phyloP scores from a whole-genome alignment of 1,140 invertebrate species.

The Sarcophaga peregrina region DNA sequence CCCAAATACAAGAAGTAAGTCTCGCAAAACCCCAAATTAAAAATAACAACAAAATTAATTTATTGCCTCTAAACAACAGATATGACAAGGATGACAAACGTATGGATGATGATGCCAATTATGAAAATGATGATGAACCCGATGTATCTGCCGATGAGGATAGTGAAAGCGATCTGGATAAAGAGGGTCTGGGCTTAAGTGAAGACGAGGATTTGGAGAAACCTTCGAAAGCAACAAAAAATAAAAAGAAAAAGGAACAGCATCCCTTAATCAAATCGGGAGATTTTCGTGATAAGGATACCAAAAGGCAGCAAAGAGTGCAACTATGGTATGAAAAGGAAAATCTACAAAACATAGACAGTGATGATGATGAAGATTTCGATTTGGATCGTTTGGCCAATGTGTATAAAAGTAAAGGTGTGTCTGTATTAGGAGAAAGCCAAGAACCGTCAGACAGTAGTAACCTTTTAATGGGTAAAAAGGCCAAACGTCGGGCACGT shows the following conservation, averaged over 20 bases:
- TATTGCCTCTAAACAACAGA: slow-evolving; percentile 62
- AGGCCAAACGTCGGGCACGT: slow-evolving; percentile 59
- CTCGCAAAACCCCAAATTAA: not conserved
- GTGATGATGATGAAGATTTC: slow-evolving; percentile 88
- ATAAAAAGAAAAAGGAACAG: slow-evolving; percentile 64
- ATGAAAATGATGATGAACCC: slow-evolving; percentile 77
- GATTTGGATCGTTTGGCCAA: slow-evolving; percentile 85
- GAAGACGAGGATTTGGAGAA: slow-evolving; percentile 64
- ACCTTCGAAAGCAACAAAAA: slow-evolving; percentile 64
- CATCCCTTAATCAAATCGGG: slow-evolving; percentile 90
- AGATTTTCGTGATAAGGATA: slow-evolving; percentile 78
- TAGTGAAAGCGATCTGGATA: slow-evolving; percentile 67
- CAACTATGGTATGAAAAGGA: slow-evolving; percentile 92
- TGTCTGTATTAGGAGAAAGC: slow-evolving; percentile 58
- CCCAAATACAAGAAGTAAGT: slow-evolving; percentile 58
- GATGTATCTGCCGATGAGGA: slow-evolving; percentile 59
- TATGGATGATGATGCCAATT: slow-evolving; percentile 79
- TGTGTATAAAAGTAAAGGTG: slow-evolving; percentile 78
- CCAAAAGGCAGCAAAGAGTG: slow-evolving; percentile 80
- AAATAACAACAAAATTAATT: not conserved
- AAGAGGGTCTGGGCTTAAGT: slow-evolving; percentile 73
- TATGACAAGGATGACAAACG: slow-evolving; percentile 78
- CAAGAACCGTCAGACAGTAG: not conserved
- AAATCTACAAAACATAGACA: slow-evolving; percentile 83
- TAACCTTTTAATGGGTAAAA: slow-evolving; percentile 54